Base-by-base conservation (phyloP, 92 coral and sea anemone genomes). In the Siderastrea radians region DNA sequence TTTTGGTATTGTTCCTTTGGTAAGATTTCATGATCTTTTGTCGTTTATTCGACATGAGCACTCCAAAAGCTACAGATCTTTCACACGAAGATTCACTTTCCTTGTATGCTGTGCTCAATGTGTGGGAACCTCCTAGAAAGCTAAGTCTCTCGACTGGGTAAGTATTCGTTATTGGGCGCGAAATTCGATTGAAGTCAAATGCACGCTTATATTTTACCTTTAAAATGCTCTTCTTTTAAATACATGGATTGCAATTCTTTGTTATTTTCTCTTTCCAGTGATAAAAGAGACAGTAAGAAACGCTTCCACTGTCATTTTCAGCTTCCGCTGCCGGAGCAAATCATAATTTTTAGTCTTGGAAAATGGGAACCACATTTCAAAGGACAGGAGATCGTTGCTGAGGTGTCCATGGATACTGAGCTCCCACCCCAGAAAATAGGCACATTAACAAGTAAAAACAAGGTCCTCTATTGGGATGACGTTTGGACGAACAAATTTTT, bases 271-370 rank as follows among this genome's bases (percentile, higher is more conserved):
- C 72, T 57, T 10, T 62, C n/a, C 80, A 94, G 99, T 65, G 87
- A 62, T 74, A 61, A 75, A 49, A 72, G 88, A 80, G 87, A 78
- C 6, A 59, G 86, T 61, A 86, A 83, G 84, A 93, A 76, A 59
- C 86, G 60, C 61, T 97, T 91, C 70, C 96, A 86, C 80, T 95
- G 96, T 65, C 92, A 93, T 82, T 97, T 97, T 74, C 85, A 94
- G 45, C 83, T 97, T 76, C 99, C 99, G 0, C 90, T 97, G 11
- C 99, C 99, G 38, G 67, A 77, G 66, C 99, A 96, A 89, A 90
- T 96, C 5, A 70, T 96, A 55, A 73, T 96, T 51, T 96, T 96
- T 91, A 92, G 94, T 78, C 90, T 88, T 84, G 99, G 99, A 72
- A 91, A 95, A 82, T 95, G 98, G 98, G 90, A 88, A 15, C 19